Evolutionary conservation across 2,888 invertebrate species (phyloP).

Genomic region (Philereme transversata): DNA sequence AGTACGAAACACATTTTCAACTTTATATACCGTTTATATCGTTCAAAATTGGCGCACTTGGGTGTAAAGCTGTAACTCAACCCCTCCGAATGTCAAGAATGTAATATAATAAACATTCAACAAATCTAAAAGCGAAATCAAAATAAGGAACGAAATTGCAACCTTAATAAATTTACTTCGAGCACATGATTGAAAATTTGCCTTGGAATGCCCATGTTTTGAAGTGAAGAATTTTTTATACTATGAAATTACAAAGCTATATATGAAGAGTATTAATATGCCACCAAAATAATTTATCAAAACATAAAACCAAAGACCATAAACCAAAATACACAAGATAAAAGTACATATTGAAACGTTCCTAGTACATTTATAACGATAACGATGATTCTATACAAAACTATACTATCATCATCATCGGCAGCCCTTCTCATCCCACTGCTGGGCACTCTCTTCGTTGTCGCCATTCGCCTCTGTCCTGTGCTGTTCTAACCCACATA

Average conservation of each 20-base stretch:
- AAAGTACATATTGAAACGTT: no score
- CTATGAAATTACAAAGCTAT: neutral
- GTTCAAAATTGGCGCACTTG: slow-evolving; percentile 22
- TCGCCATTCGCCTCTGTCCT: no score
- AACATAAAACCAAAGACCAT: neutral
- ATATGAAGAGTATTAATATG: neutral
- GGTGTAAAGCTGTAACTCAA: slow-evolving; percentile 15
- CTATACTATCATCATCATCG: no score
- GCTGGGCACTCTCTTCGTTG: no score
- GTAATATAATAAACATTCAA: slow-evolving; percentile 40
- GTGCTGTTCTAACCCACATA: no score
- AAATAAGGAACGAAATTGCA: slow-evolving; percentile 36
- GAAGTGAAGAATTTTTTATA: slow-evolving; percentile 1
- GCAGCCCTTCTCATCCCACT: no score
- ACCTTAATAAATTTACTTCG: slow-evolving; percentile 38
- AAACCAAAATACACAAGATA: no score
- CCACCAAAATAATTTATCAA: neutral
- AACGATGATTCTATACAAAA: no score
- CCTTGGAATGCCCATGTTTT: slow-evolving; percentile 6
- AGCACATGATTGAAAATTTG: slow-evolving; percentile 35
- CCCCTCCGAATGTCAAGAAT: slow-evolving; percentile 28
- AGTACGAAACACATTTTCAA: slow-evolving; percentile 14
- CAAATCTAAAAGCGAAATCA: slow-evolving; percentile 40
- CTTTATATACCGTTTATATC: slow-evolving; percentile 19
- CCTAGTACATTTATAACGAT: no score